Base-by-base conservation (phyloP, 1,140 invertebrate genomes). In the Macrocentrus cingulum region DNA sequence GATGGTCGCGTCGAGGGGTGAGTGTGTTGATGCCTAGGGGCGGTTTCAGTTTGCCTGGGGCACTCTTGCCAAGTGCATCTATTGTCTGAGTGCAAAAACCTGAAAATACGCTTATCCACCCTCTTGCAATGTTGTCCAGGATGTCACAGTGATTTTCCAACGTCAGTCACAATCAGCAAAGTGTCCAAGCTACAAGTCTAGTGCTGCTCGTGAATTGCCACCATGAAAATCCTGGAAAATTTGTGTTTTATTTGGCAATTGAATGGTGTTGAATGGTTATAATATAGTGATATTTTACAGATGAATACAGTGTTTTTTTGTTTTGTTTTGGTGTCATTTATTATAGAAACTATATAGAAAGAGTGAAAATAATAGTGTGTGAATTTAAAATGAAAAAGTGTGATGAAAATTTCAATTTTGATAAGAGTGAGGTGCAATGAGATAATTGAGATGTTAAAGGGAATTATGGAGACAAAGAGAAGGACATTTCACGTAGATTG, bases 401-500 rank as follows among this genome's bases (percentile, higher is more conserved):
- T 18, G 50, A 34, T 7, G 59, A 61, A 29, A 63, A 67, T 20
- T 61, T 60, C 11, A 56, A 65, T 9, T 68, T 64, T 46, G 66
- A 66, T 15, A 61, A n/a, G n/a, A n/a, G 48, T n/a, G 66, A 61
- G 15, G 51, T 66, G 9, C 64, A 66, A 62, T 65, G 64, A 32
- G 1, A 4, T 1, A 2, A 2, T 4, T 2, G 2, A 11, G 39
- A 44, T 1, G 7, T 48, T 19, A 53, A 52, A 34, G 22, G 9
- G 7, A 20, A 20, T 7, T 34, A 61, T 62, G 50, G 46, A 42
- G 42, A 50, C 66, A 7, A 73, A 69, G 25, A 65, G 71, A 48
- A 65, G 64, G 41, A 74, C 69, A 0, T 73, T 71, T 15, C 79
- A 76, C 63, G 74, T 86, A 56, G 85, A 87, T 56, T 87, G 85